Evolutionary conservation across 2,113 vertebrate species (phyloP), one percentile per base, ranked within the genome.

Genomic region (Climacteris rufus): DNA sequence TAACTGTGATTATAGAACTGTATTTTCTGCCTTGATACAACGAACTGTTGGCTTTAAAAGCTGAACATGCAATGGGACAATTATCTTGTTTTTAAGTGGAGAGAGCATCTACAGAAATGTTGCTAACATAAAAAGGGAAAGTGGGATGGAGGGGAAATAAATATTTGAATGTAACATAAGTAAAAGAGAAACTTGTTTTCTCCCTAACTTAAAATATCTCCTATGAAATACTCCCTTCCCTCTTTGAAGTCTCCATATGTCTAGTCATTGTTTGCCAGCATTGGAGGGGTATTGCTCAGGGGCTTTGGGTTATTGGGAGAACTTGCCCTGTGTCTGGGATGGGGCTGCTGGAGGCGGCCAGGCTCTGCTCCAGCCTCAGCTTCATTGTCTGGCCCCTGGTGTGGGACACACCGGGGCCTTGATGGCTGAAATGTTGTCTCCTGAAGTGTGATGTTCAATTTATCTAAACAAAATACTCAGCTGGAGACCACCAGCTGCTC

Each of bases 311-410:
- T 25, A 21, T 39, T 28, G n/a, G 45, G 27, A 56, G 82, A 65
- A 30, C 7, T 59, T 79, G 20, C 9, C 30, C 18, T 50, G 18
- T 2, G 27, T 31, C n/a, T 78, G 15, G 15, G 21, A 19, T 23
- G 11, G 57, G 21, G 20, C 30, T 56, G 57, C 47, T 10, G 12
- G 20, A 2, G 2, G 16, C 0, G 0, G 23, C 23, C 25, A n/a
- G 30, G 16, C 27, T 69, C 30, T 33, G 7, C 2, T 3, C 28
- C 2, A 19, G 13, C 27, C 65, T 40, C 52, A 40, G 8, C 31
- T 39, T 18, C 35, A 59, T 59, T 1, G 0, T 40, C 23, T 30
- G 70, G 53, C 21, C 22, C 12, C 15, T 0, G 0, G 3, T 33
- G 39, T 6, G 18, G 20, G 11, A 23, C 20, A 5, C 1, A 0